Conservation (phyloP, 2,113 vertebrate species). For the Crotalus helleri region DNA sequence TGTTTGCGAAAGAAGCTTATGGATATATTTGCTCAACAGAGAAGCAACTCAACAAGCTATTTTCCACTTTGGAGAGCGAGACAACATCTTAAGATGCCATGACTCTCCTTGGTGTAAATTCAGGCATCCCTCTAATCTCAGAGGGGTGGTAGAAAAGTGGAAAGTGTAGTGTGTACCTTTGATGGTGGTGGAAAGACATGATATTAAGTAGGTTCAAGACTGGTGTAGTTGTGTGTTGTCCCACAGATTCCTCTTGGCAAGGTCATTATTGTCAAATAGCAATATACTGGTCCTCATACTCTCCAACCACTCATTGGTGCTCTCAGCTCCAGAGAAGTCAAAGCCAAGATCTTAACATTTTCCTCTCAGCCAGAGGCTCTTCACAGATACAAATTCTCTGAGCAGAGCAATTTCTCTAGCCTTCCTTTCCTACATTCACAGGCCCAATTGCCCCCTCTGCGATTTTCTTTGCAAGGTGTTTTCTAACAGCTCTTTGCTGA, state of each 20-base stretch:
- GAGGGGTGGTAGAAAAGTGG: not conserved
- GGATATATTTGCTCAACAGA: constrained; percentile 16
- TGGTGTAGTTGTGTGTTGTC: constrained; percentile 26
- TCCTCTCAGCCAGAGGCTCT: not conserved
- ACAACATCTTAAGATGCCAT: not conserved
- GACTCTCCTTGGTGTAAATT: constrained; percentile 25
- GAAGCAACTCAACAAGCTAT: not conserved
- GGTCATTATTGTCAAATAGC: constrained; percentile 17
- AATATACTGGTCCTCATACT: constrained; percentile 8
- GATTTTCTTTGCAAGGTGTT: not conserved
- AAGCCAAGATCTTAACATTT: not conserved
- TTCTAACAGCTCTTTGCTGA: not conserved
- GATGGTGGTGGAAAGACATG: fast-evolving
- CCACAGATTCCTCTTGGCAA: not conserved
- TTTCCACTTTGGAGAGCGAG: not conserved
- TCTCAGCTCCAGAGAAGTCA: constrained; percentile 32
- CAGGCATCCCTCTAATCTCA: fast-evolving
- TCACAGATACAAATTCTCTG: not conserved
- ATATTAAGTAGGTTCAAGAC: constrained; percentile 8
- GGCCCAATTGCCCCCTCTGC: not conserved
- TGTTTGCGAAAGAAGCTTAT: not conserved
- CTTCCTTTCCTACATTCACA: not conserved
- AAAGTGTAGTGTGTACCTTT: fast-evolving
- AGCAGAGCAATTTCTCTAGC: not conserved
- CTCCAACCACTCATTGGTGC: not conserved